These are phyloP conservation scores for Drosophila pachea DNA, from an alignment of 1,140 invertebrate genomes.

Conservation along the genomic window DNA sequence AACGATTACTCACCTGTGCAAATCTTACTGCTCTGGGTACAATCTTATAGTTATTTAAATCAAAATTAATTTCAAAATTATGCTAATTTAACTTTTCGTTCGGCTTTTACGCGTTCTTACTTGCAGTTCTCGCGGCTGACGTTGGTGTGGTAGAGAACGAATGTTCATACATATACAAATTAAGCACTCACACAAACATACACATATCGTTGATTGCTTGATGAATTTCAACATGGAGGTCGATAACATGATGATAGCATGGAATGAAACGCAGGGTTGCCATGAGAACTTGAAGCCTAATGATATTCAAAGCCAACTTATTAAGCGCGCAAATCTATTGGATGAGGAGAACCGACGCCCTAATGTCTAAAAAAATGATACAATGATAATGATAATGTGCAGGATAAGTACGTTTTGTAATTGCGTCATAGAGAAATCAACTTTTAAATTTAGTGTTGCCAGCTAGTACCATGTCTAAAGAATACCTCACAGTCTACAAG, in stretches of 20 bases:
- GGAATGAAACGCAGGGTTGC: conserved; percentile 67
- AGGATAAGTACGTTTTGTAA: too few species aligned
- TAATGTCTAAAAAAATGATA: too few species aligned
- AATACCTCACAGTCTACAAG: too few species aligned
- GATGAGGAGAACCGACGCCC: too few species aligned
- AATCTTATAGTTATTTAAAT: not conserved
- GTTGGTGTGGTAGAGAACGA: conserved; percentile 44
- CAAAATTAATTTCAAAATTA: not conserved
- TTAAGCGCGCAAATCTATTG: not conserved
- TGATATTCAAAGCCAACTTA: conserved; percentile 21
- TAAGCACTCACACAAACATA: conserved; percentile 34
- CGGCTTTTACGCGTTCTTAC: conserved; percentile 8
- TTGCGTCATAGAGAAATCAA: too few species aligned
- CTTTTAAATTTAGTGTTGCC: too few species aligned
- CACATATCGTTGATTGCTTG: conserved; percentile 26
- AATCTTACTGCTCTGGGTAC: not conserved
- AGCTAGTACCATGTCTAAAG: too few species aligned
- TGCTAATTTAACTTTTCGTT: conserved; percentile 11
- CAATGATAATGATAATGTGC: too few species aligned
- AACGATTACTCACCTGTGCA: conserved; percentile 16
- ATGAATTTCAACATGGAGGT: conserved; percentile 62
- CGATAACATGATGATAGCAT: conserved; percentile 50
- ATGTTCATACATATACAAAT: conserved; percentile 48
- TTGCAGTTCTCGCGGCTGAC: conserved; percentile 37
- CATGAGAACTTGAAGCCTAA: conserved; percentile 9